phyloP scores from a whole-genome alignment of 2,797 vertebrate genomes.

The Oreonectes daqikongensis region DNA sequence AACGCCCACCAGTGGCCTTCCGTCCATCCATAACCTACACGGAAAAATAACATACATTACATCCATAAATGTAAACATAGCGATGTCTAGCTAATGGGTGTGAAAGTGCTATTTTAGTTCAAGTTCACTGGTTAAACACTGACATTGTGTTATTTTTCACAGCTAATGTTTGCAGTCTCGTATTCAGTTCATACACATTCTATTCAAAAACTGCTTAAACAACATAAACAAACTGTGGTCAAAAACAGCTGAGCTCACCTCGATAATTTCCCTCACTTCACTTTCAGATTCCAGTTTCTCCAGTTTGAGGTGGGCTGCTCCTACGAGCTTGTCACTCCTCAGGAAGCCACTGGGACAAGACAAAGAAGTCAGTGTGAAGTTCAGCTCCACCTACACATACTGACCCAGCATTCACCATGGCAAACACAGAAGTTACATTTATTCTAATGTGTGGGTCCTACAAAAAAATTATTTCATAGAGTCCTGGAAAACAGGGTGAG shows the following conservation, averaged over 20 bases:
- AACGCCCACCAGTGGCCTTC: conserved; percentile 89
- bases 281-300: conserved; percentile 91
- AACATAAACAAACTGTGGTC: background rate
- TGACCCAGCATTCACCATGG: background rate
- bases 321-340: conserved; percentile 92
- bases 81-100: background rate
- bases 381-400: conserved; percentile 20
- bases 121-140: conserved; percentile 3
- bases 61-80: background rate
- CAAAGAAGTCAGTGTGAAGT: conserved; percentile 25
- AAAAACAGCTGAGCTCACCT: conserved; percentile 68
- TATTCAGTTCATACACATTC: background rate
- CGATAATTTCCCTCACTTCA: conserved; percentile 92
- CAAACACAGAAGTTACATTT: conserved; percentile 5
- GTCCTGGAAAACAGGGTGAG: too few relatives aligned
- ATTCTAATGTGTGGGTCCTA: background rate
- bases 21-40: conserved; percentile 92
- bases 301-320: conserved; percentile 89
- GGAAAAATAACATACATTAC: conserved; percentile 1
- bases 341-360: conserved; percentile 77
- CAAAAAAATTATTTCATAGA: too few relatives aligned
- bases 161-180: background rate
- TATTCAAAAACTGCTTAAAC: background rate
- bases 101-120: conserved; percentile 6
- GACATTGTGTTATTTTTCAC: background rate